These are phyloP conservation scores for Cyrtonyx montezumae DNA, from an alignment of 2,113 vertebrate genomes.

Conservation along the genomic window DNA sequence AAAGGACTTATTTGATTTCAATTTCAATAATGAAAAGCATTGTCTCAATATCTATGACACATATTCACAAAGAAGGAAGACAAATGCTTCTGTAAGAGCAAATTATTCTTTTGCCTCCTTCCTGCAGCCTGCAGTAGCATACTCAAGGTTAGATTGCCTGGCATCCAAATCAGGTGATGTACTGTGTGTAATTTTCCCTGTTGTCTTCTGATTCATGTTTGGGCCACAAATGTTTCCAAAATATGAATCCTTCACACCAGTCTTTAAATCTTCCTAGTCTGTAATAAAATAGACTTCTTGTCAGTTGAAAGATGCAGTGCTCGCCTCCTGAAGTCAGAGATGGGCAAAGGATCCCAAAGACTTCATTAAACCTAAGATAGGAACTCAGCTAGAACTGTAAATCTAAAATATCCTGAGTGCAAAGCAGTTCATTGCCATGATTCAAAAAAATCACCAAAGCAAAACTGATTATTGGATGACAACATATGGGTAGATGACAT, in stretches of 20 bases:
- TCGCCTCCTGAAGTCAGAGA: neutral
- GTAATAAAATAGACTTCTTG: neutral
- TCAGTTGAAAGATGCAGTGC: too few species aligned
- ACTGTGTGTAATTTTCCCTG: neutral
- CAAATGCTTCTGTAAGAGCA: neutral
- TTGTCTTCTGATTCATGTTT: neutral
- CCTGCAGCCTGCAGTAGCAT: too few species aligned
- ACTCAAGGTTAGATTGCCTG: neutral
- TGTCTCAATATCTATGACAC: neutral
- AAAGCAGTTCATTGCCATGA: neutral
- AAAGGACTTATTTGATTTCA: neutral
- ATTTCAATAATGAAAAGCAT: neutral
- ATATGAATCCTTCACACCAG: neutral
- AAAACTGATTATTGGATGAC: neutral
- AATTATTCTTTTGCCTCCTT: neutral
- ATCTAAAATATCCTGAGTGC: neutral
- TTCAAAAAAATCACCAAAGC: neutral
- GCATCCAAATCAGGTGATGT: neutral
- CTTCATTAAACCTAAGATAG: neutral
- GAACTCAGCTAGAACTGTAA: neutral
- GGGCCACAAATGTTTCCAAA: neutral
- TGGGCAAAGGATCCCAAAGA: neutral
- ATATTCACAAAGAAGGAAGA: neutral
- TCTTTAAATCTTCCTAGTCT: neutral
- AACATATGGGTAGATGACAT: fast-evolving